These are phyloP conservation scores for Otolemur garnettii DNA, from an alignment of 2,113 vertebrate genomes.

Conservation along the genomic window DNA sequence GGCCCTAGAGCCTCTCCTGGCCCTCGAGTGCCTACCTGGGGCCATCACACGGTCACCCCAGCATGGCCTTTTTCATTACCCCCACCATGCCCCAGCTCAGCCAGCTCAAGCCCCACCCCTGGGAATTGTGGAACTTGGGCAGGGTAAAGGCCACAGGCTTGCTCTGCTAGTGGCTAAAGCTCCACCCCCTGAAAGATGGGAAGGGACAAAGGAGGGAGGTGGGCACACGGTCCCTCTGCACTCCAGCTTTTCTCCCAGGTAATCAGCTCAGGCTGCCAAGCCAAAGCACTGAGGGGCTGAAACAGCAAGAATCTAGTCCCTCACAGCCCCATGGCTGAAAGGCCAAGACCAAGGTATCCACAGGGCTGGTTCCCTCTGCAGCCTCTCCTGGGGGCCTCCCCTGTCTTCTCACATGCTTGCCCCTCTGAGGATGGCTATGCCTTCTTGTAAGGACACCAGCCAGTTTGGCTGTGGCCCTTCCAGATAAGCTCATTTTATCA, in stretches of 20 bases:
- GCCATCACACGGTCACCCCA: not conserved
- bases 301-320: not conserved
- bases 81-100: rapidly evolving
- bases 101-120: rapidly evolving
- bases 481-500: not conserved
- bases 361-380: too few relatives aligned
- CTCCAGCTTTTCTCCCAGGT: rapidly evolving
- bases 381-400: not conserved
- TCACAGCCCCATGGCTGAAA: not conserved
- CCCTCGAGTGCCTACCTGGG: not conserved
- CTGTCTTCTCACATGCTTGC: not conserved
- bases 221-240: too few relatives aligned
- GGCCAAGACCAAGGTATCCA: not conserved
- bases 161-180: not conserved
- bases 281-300: not conserved
- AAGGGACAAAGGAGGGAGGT: rapidly evolving
- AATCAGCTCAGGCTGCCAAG: rapidly evolving
- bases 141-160: too few relatives aligned
- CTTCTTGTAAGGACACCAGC: not conserved
- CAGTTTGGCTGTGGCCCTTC: too few relatives aligned
- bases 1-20: not conserved
- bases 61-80: too few relatives aligned
- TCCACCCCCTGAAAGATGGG: rapidly evolving
- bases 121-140: not conserved
- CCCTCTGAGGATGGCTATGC: rapidly evolving